Base-by-base conservation (phyloP, 2,113 vertebrate species). In the Syngnathus floridae region DNA sequence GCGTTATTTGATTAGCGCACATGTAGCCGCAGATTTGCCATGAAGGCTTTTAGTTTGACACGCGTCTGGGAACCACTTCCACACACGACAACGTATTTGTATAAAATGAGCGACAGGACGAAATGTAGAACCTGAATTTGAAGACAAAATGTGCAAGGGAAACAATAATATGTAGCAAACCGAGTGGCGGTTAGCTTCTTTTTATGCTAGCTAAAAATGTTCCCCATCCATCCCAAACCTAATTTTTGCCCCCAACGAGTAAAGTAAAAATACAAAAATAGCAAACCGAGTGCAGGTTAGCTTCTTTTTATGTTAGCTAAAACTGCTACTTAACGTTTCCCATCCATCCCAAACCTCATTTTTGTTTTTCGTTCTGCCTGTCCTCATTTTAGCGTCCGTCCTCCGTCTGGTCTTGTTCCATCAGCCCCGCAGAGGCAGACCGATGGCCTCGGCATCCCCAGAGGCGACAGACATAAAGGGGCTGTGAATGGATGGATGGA, bases 391-490 rank as follows among this genome's bases (percentile, higher is more conserved):
- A 58, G 69, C 66, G 60, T 76, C 79, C 83, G 86, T 85, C 82
- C 81, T 81, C 85, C 84, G 81, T 84, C 82, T 86, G 59, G 67
- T 70, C 73, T 82, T 22, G 65, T 84, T 79, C 85, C 76, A 75
- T 84, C 80, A 77, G 71, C 78, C 78, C 81, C 78, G 14, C 61
- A 69, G 79, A 83, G 75, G 69, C 71, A 60, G 71, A 68, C 69
- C 60, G 74, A 85, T 77, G 79, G 77, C 79, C 43, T 64, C 68
- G 56, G 35, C 73, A 81, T 80, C 85, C 87, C 86, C 83, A 84
- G 82, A 89, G 83, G 83, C 84, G 22, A 61, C 38, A 86, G 77
- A 81, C 82, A 82, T 86, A 86, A 87, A 85, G 84, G 54, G 73
- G 82, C 75, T 51, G 79, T 73, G 84, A 84, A 89, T 79, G 83